phyloP scores from a whole-genome alignment of 2,113 vertebrate genomes.

The Archocentrus centrarchus region DNA sequence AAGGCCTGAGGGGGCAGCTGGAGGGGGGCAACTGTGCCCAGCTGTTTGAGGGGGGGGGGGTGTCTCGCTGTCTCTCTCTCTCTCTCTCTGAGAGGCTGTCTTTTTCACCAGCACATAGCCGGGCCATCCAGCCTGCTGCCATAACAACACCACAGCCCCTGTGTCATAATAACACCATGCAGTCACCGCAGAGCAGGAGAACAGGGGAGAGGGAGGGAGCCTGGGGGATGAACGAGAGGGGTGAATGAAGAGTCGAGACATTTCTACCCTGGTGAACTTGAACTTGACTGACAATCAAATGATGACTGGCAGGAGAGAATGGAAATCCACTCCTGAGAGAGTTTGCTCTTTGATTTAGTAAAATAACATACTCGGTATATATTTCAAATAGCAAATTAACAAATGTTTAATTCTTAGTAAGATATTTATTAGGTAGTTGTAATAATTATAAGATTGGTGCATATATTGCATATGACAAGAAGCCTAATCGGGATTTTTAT shows the following conservation, averaged over 20 bases:
- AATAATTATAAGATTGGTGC: background rate
- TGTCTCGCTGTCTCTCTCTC: slow-evolving; percentile 75
- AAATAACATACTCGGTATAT: background rate
- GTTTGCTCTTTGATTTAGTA: background rate
- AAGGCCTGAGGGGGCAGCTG: slow-evolving; percentile 75
- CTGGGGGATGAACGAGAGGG: slow-evolving; percentile 35
- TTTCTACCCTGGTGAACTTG: slow-evolving; percentile 79
- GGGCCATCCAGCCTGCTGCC: slow-evolving; percentile 87
- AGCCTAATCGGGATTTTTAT: no score
- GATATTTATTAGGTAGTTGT: background rate
- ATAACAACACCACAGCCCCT: slow-evolving; percentile 90
- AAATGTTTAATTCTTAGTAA: background rate
- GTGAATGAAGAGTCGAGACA: slow-evolving; percentile 77
- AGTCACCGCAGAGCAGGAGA: slow-evolving; percentile 49
- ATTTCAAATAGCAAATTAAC: background rate
- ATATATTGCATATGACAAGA: background rate
- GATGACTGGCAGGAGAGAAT: slow-evolving; percentile 42
- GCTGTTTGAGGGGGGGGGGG: slow-evolving; percentile 79
- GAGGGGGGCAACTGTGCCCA: slow-evolving; percentile 82
- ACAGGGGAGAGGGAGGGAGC: background rate
- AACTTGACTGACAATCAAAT: slow-evolving; percentile 80
- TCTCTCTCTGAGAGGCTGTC: slow-evolving; percentile 92
- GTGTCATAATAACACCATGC: slow-evolving; percentile 92
- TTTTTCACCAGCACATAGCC: slow-evolving; percentile 91
- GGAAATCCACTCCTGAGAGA: slow-evolving; percentile 39